phyloP scores from a whole-genome alignment of 2,888 invertebrate species.

The Onthophagus sagittarius region DNA sequence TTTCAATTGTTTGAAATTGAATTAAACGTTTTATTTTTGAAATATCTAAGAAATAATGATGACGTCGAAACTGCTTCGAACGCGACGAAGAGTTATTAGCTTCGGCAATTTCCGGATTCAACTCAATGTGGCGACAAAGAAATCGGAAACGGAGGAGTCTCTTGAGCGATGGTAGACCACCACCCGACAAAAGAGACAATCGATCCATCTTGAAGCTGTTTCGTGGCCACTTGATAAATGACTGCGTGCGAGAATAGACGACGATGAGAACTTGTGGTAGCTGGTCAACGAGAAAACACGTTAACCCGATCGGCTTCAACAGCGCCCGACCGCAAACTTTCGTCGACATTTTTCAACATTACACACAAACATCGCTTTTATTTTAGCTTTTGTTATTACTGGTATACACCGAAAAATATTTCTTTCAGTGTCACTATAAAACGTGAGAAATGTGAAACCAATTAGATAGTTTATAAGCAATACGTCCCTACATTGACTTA shows the following conservation, averaged over 20 bases:
- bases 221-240: slow-evolving; percentile 5
- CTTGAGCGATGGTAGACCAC: slow-evolving; percentile 40
- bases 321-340: background rate
- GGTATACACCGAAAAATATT: background rate
- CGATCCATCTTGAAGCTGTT: slow-evolving; percentile 38
- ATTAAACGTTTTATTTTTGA: background rate
- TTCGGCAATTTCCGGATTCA: slow-evolving; percentile 17
- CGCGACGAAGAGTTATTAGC: slow-evolving; percentile 1
- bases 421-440: background rate
- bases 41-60: too few species aligned
- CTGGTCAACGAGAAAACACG: background rate
- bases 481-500: too few species aligned
- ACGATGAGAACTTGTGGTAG: background rate
- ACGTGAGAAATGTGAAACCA: background rate
- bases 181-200: slow-evolving; percentile 41
- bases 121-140: slow-evolving; percentile 31
- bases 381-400: background rate
- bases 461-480: too few species aligned
- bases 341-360: background rate
- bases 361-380: background rate
- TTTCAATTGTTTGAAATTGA: background rate
- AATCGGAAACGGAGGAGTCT: slow-evolving; percentile 36
- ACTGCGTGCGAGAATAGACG: background rate
- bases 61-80: background rate
- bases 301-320: background rate